Evolutionary conservation across 2,797 vertebrate genomes (phyloP), one percentile per base, ranked within the genome.

Genomic region (Acipenser oxyrinchus): DNA sequence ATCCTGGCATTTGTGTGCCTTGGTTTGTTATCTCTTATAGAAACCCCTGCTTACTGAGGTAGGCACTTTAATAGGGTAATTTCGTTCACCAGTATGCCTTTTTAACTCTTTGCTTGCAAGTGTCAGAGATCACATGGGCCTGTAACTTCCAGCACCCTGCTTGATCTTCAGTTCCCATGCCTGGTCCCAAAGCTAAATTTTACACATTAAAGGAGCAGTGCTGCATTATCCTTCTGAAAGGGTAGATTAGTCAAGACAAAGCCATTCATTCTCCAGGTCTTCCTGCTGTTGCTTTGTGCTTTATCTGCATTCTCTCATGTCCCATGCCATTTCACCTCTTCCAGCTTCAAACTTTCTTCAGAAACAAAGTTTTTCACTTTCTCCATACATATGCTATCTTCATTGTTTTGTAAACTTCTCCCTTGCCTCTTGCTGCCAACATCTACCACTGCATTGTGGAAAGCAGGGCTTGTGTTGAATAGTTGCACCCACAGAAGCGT

Each of bases 281-380:
- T 61, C 61, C 52, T 18, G 61, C 11, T 55, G 51, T 59, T 68
- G 49, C 37, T 37, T 37, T 37, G 37, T 37, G 49, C 62, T 63
- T 6, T 63, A 37, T 63, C 15, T 6, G 12, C 49, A 48, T 60
- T 50, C 49, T 62, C 50, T 59, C 13, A 64, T 64, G 74, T 73
- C 73, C 74, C 76, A 66, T 68, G 5, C 68, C 74, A 65, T 70
- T 74, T 78, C 71, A 70, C 53, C 65, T 75, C 76, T 67, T 71
- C 74, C 71, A 49, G 58, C 61, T 48, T 15, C 12, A 8, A 23
- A 8, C 62, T 68, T 52, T 53, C 23, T 65, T 12, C 55, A 7
- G 12, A 5, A 65, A 57, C 51, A 5, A 57, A 23, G 51, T n/a
- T n/a, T 3, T 60, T 13, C 15, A n/a, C n/a, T 63, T 18, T 18